A percentile compares a stretch with the other conserved stretches of the same genome.
Evolutionary conservation across 2,797 vertebrate species (phyloP).

Genomic region (Moxostoma hubbsi): DNA sequence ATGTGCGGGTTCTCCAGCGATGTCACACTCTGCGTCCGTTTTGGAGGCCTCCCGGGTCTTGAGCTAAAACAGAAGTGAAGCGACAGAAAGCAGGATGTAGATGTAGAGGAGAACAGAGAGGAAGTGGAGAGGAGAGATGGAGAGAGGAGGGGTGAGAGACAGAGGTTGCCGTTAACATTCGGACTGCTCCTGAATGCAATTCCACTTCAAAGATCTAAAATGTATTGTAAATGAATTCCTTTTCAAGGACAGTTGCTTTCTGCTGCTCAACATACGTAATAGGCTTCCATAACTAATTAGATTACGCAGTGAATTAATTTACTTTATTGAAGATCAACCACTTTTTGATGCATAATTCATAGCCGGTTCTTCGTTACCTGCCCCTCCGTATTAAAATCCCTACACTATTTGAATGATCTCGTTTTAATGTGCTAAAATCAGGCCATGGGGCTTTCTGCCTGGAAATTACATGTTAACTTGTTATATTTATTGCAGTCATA

Average conservation of each 20-base stretch:
- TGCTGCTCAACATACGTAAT: constrained; percentile 97
- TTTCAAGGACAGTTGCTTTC: constrained; percentile 99
- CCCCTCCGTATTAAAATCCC: constrained; percentile 99
- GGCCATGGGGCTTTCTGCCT: constrained; percentile 92
- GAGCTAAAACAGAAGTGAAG: constrained; percentile 83
- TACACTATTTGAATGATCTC: constrained; percentile 99
- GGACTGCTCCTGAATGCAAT: constrained; percentile 90
- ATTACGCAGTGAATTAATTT: constrained; percentile 99
- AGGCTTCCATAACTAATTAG: constrained; percentile 99
- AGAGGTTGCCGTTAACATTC: constrained; percentile 81
- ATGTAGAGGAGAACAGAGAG: neutral
- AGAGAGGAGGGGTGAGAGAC: neutral
- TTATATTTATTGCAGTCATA: constrained; percentile 99
- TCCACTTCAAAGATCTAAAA: constrained; percentile 95
- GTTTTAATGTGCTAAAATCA: constrained; percentile 99
- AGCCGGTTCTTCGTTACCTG: constrained; percentile 99
- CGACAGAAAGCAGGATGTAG: constrained; percentile 3
- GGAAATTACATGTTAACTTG: constrained; percentile 99
- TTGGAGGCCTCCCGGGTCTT: constrained; percentile 98
- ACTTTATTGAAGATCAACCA: constrained; percentile 99
- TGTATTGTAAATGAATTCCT: constrained; percentile 99
- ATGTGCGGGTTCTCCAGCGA: constrained; percentile 98
- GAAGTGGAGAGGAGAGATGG: constrained; percentile 18
- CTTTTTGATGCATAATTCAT: constrained; percentile 99
- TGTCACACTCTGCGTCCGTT: constrained; percentile 97